phyloP scores from a whole-genome alignment of 1,140 invertebrate species.

The Pachyrhynchus sulphureomaculatus region DNA sequence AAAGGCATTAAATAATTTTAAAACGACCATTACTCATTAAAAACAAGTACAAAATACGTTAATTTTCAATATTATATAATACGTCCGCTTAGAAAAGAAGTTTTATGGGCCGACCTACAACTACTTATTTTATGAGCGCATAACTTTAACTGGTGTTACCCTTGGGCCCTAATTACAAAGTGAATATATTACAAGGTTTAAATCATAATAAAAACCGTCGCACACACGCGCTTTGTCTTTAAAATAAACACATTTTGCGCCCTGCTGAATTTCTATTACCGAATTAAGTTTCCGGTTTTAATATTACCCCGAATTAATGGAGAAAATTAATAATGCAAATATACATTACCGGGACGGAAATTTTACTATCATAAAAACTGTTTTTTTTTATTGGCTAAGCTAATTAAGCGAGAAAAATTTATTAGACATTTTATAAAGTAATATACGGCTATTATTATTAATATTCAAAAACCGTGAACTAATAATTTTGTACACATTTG shows the following conservation, averaged over 20 bases:
- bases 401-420: too few species aligned
- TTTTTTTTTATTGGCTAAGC: too few species aligned
- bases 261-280: background rate
- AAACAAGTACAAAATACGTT: background rate
- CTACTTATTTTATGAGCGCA: background rate
- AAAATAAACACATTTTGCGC: slow-evolving; percentile 1
- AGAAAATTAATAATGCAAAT: too few species aligned
- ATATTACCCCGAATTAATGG: too few species aligned
- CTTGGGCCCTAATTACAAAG: slow-evolving; percentile 1
- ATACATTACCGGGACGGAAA: too few species aligned
- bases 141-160: background rate
- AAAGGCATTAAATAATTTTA: too few species aligned
- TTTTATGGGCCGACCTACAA: background rate
- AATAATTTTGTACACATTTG: too few species aligned
- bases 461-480: too few species aligned
- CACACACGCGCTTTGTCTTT: background rate
- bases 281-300: too few species aligned
- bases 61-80: background rate
- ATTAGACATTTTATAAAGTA: too few species aligned
- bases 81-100: background rate
- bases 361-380: too few species aligned
- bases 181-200: background rate
- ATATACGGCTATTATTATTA: too few species aligned
- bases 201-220: background rate
- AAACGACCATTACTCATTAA: background rate